These are phyloP conservation scores for Ischnura elegans DNA, from an alignment of 2,888 invertebrate genomes.

Conservation along the genomic window DNA sequence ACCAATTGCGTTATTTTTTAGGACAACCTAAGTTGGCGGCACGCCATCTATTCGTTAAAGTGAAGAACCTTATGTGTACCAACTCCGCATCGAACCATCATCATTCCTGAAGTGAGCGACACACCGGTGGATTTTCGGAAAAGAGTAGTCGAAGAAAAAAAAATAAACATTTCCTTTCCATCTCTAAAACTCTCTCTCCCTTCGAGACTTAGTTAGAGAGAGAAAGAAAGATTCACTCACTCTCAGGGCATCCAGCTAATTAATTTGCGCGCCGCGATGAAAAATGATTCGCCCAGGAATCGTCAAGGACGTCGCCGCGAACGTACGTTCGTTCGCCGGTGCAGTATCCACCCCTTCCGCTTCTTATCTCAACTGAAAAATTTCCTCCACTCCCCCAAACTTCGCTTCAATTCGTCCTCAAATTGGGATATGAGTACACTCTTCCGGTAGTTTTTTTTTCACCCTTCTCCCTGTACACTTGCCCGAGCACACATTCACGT, in stretches of 20 bases:
- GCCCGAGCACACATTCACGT: neutral
- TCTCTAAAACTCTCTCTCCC: neutral
- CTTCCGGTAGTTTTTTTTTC: neutral
- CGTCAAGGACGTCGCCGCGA: neutral
- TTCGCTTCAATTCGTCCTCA: too few relatives aligned
- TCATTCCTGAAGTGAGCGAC: neutral
- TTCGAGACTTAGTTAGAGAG: neutral
- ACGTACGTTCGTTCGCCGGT: neutral
- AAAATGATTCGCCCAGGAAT: neutral
- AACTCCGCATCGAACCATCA: neutral
- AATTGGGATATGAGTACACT: too few relatives aligned
- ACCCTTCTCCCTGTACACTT: neutral
- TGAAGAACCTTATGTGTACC: neutral
- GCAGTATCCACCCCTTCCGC: too few relatives aligned
- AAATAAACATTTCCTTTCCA: neutral
- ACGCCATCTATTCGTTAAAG: neutral
- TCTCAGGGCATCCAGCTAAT: constrained; percentile 1
- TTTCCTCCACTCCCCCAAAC: too few relatives aligned
- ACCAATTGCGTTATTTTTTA: too few relatives aligned
- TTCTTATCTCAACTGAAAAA: too few relatives aligned
- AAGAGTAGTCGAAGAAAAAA: neutral
- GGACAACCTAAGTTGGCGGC: too few relatives aligned
- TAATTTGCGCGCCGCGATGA: constrained; percentile 1
- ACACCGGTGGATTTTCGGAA: neutral
- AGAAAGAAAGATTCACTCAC: neutral